Base-by-base conservation (phyloP, 1,140 invertebrate species). In the Drosophila bifasciata region DNA sequence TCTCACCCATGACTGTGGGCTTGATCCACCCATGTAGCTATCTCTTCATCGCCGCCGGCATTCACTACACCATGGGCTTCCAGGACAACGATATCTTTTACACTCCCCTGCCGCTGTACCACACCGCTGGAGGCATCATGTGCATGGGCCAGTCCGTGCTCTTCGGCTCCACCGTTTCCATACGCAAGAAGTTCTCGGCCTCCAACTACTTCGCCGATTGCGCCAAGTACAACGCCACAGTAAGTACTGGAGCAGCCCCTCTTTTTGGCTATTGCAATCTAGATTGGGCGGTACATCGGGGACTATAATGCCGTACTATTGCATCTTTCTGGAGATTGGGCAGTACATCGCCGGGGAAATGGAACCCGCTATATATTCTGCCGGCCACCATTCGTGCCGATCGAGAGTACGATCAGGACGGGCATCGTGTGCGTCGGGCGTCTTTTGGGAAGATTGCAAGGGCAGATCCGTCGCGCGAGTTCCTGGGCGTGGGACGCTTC, bases 161-260 rank as follows among this genome's bases (percentile, higher is more conserved):
- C 5, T 95, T 95, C 86, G 98, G 98, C 49, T 94, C 94, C 17
- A 96, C 96, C 1, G 94, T 96, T 19, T 97, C 98, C 6, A 95
- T 99, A 49, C 93, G 96, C 44, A 95, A 95, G 81, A 99, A 99
- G 93, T 99, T 99, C 93, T 99, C 98, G 4, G 98, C 98, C 15
- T 97, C 97, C 57, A 94, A 96, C 57, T 99, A 98, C 92, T 99
- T 98, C 94, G 93, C 93, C 19, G 98, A 99, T 91, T 98, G 98
- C 92, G 93, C 95, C 61, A 97, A 98, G 91, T 97, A 98, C 90
- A 95, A 98, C 25, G 98, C 97, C 90, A 99, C 98, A 70, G 98
- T 99, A 93, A 95, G 95, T 39, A 21, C 39, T 32, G 28, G 8
- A 28, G 28, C 28, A 28, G 6, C 8, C 21, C 21, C 2, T n/a